Evolutionary conservation across 2,888 invertebrate genomes (phyloP), one percentile per base, ranked within the genome.

Genomic region (Ophion ventricosus): DNA sequence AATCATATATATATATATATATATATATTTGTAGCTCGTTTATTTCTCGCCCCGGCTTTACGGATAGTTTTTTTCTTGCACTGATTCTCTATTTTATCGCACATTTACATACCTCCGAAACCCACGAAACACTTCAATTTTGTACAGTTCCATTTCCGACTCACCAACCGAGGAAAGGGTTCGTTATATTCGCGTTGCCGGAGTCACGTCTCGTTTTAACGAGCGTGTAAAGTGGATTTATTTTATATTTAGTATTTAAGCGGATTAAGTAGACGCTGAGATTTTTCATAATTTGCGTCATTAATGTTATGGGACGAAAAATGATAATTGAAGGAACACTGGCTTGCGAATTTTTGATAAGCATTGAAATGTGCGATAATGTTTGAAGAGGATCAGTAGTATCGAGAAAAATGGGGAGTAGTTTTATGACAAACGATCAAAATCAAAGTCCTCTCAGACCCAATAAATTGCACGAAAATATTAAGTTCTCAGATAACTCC

Each of bases 181-280:
- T 81, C 77, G 84, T 84, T 84, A 84, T 74, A 26, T 59, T 35
- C 78, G 49, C 20, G n/a, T 25, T 23, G 49, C 74, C n/a, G 56
- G 17, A 64, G 64, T 25, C 54, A 64, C 74, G 70, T 23, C 61
- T 70, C 26, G 14, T 78, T 84, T 81, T 78, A 84, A 84, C 81
- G 80, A 81, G 74, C 77, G 35, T 26, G 40, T 56, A 25, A 67
- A 64, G 54, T 69, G 69, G 63, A 78, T 80, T 64, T 11, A 81
- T 49, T 49, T 49, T 49, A 49, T 49, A 49, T 49, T 49, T 49
- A 49, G 64, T 23, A 75, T 75, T 72, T 29, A 43, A 26, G 43
- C 59, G 69, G 59, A 49, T 77, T 43, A 69, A 29, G 26, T 40
- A 49, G 49, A 54, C 25, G 54, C 25, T 59, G 26, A 43, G 14